phyloP scores from a whole-genome alignment of 2,888 invertebrate species.

The Athripsodes cinereus region DNA sequence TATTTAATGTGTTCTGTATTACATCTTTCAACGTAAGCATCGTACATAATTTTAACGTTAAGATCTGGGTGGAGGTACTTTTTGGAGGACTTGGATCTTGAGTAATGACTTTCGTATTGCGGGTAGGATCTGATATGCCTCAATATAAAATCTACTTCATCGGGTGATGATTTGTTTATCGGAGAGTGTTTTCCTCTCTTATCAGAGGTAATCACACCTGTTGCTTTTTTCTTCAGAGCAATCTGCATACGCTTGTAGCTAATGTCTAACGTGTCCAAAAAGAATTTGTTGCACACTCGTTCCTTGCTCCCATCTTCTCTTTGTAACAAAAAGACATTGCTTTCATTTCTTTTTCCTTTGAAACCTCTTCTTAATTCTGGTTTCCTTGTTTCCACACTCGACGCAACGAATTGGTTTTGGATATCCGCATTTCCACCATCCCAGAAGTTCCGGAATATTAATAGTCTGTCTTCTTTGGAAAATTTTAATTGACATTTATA shows the following conservation, averaged over 20 bases:
- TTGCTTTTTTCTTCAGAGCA: conserved; percentile 3
- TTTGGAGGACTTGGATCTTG: conserved; percentile 3
- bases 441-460: conserved; percentile 4
- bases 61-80: conserved; percentile 4
- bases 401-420: conserved; percentile 4
- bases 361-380: conserved; percentile 3
- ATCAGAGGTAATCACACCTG: conserved; percentile 3
- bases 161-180: conserved; percentile 2
- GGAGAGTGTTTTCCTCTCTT: conserved; percentile 1
- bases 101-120: conserved; percentile 1
- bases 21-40: conserved; percentile 2
- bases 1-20: not conserved
- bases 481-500: conserved; percentile 1
- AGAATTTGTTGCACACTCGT: conserved; percentile 4
- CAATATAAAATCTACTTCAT: conserved; percentile 5
- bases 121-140: conserved; percentile 5
- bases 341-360: conserved; percentile 1
- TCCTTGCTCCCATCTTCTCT: conserved; percentile 3
- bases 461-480: conserved; percentile 2
- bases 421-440: conserved; percentile 4
- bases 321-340: conserved; percentile 5
- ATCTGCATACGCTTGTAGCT: conserved; percentile 3
- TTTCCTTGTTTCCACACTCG: conserved; percentile 4
- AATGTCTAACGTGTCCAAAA: conserved; percentile 3
- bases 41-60: not conserved